Evolutionary conservation across 2,888 invertebrate species (phyloP), one percentile per base, ranked within the genome.

Genomic region (Harpagoxenus sublaevis): DNA sequence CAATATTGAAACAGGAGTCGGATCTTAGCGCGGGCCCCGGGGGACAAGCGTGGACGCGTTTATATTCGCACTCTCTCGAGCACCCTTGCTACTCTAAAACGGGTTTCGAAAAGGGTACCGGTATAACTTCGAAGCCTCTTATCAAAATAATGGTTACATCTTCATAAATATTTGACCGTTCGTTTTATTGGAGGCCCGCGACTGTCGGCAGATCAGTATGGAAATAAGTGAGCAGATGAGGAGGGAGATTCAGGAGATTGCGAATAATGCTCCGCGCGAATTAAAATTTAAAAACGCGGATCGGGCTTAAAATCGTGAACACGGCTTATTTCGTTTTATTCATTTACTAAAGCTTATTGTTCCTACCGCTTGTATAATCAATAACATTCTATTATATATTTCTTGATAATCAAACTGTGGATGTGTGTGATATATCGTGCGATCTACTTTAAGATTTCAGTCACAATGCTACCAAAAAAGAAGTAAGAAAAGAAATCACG

Each of bases 61-160:
- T 94, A 94, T 94, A 94, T 94, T 94, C 94, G 93, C 94, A 94
- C 94, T 94, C 87, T 83, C 74, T 71, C 75, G 79, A 23, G 70
- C 62, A 88, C 85, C 90, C 90, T 88, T 86, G 70, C 78, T 73
- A 82, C 85, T 86, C 73, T 87, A 91, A 89, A 87, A 83, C 85
- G 87, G 77, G 60, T 77, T 48, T 82, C 55, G 60, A 83, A 63
- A 87, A 82, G 90, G 87, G 89, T 85, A 81, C 86, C 86, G 87
- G 88, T 92, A 89, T 91, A 93, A 90, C 92, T 93, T 92, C 90
- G 87, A 90, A 89, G 90, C 91, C 93, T 94, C 94, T 94, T 95
- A 95, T 95, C 94, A 94, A 94, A 95, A 95, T 94, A 94, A 94
- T 93, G 94, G 92, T 94, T 94, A 94, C 95, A 94, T 94, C 94